Percentiles rank a stretch among this genome's conserved stretches.
Conservation (phyloP, 2,888 invertebrate species). For the Mayetiola destructor region DNA sequence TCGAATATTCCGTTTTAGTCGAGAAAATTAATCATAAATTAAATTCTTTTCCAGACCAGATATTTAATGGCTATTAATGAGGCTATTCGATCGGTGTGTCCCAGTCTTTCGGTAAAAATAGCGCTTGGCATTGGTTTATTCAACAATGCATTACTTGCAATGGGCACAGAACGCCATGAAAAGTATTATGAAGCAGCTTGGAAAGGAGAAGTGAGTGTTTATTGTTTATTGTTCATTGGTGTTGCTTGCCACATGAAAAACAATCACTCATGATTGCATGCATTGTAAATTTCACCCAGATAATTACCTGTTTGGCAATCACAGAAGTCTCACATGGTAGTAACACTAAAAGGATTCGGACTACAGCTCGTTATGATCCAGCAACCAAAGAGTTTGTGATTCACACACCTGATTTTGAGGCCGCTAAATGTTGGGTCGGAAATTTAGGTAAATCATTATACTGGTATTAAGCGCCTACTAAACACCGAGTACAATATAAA, state of each 20-base stretch:
- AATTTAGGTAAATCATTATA: slow-evolving; percentile 49
- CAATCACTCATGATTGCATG: slow-evolving; percentile 4
- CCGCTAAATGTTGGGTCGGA: slow-evolving; percentile 94
- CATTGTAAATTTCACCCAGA: slow-evolving; percentile 32
- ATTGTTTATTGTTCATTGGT: too few species aligned
- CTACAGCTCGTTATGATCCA: slow-evolving; percentile 76
- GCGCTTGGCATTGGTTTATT: slow-evolving; percentile 61
- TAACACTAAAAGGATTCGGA: slow-evolving; percentile 81
- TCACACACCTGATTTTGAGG: slow-evolving; percentile 85
- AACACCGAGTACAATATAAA: not conserved
- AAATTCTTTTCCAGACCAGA: slow-evolving; percentile 40
- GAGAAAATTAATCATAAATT: too few species aligned
- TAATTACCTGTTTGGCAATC: slow-evolving; percentile 69
- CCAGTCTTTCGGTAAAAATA: slow-evolving; percentile 62
- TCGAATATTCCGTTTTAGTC: not conserved
- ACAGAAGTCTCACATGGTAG: slow-evolving; percentile 93
- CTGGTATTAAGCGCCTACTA: not conserved
- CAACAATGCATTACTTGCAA: slow-evolving; percentile 55
- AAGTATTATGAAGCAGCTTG: slow-evolving; percentile 54
- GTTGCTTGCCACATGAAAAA: not conserved
- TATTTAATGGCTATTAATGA: slow-evolving; percentile 62
- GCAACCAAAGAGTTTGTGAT: slow-evolving; percentile 65
- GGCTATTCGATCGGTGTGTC: slow-evolving; percentile 52
- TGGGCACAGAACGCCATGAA: slow-evolving; percentile 60
- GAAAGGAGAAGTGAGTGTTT: slow-evolving; percentile 53